Evolutionary conservation across 1,140 invertebrate species (phyloP), one percentile per base, ranked within the genome.

Genomic region (Mactra quadrangularis): DNA sequence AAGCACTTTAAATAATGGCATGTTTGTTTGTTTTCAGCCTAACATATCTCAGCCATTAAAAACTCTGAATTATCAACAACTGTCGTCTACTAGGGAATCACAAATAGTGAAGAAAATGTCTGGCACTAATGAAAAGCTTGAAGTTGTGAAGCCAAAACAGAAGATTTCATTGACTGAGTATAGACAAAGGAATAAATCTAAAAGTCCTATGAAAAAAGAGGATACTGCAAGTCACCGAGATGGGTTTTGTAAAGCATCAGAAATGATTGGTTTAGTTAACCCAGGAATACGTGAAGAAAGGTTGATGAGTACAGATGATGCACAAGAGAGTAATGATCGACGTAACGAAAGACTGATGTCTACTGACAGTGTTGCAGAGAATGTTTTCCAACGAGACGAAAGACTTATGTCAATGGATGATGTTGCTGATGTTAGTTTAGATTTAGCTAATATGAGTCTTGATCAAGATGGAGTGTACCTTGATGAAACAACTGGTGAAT

Each of bases 391-490:
- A 13, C 27, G 52, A n/a, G 74, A 76, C 0, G 74, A 62, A 25
- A 53, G 76, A 27, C n/a, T 33, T 2, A 50, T 52, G 41, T 64
- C 57, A 31, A 29, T 50, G 19, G 52, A 72, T 57, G 62, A 53
- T 27, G 25, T 78, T 1, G 76, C 50, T 53, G 76, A 78, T 68
- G 52, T 78, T n/a, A 78, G 76, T 68, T 13, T 55, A 33, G 64
- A 78, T 29, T 13, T 78, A 3, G 76, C 45, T 19, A 68, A 57
- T 29, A 68, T 78, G 76, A 78, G 76, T 41, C 66, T 78, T 68
- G 76, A 78, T 68, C 60, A 68, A 33, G 17, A n/a, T 35, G 76
- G 68, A 2, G 1, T 17, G 1, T 55, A 55, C 22, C 50, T 78
- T n/a, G 76, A 78, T 68, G 76, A 66, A 17, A 66, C 29, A 55